Conservation (phyloP, 2,888 invertebrate species). For the Troilus luridus region DNA sequence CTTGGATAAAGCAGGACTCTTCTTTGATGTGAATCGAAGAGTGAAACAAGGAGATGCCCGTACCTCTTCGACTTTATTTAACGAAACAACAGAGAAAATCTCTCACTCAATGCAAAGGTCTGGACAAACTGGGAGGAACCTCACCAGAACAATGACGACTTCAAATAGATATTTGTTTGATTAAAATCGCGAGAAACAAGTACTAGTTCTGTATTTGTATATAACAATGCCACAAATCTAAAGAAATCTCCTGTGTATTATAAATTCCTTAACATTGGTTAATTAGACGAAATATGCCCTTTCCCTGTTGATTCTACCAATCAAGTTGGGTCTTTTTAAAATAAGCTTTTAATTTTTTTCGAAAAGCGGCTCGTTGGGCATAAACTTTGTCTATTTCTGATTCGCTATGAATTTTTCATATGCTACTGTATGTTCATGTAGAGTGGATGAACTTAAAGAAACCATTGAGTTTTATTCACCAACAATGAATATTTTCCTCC, state of each 20-base stretch:
- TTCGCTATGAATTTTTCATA: too few relatives aligned
- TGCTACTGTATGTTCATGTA: too few relatives aligned
- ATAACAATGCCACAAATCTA: background rate
- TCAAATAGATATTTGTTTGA: background rate
- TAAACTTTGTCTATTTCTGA: too few relatives aligned
- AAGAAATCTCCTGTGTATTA: background rate
- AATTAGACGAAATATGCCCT: too few relatives aligned
- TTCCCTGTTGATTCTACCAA: too few relatives aligned
- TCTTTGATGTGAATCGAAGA: slow-evolving; percentile 34
- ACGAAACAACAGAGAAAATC: slow-evolving; percentile 17
- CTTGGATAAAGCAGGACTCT: background rate
- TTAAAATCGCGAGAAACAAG: background rate
- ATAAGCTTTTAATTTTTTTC: too few relatives aligned
- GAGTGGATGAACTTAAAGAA: too few relatives aligned
- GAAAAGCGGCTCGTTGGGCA: too few relatives aligned
- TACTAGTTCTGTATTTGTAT: background rate
- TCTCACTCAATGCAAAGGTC: background rate
- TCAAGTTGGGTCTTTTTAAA: too few relatives aligned
- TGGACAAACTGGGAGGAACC: background rate
- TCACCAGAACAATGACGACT: background rate
- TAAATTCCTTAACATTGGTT: background rate
- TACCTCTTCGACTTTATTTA: slow-evolving; percentile 23
- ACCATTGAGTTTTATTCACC: too few relatives aligned
- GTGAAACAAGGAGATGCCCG: slow-evolving; percentile 8
- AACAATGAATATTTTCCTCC: too few relatives aligned